A percentile compares a stretch with the other conserved stretches of the same genome.
Conservation (phyloP, 2,797 vertebrate genomes). For the Eulemur mongoz region DNA sequence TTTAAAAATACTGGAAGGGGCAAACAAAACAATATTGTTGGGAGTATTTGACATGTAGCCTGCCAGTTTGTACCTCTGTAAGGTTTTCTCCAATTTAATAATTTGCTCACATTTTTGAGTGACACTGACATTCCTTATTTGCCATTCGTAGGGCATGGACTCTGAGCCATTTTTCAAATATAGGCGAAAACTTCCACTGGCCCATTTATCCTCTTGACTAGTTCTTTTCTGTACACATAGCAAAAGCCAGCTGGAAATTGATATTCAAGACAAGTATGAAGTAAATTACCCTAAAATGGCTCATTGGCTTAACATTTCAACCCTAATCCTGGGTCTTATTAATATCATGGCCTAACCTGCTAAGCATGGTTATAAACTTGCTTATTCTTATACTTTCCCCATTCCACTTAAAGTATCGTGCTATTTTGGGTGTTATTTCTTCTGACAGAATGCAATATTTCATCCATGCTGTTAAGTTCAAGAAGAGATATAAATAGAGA, state of each 20-base stretch:
- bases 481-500: constrained; percentile 48
- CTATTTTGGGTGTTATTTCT: constrained; percentile 42
- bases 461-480: constrained; percentile 40
- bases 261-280: neutral
- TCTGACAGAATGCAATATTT: constrained; percentile 42
- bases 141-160: neutral
- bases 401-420: neutral
- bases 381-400: neutral
- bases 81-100: constrained; percentile 17
- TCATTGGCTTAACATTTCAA: constrained; percentile 1
- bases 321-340: neutral
- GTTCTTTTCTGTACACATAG: neutral
- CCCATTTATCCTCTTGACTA: neutral
- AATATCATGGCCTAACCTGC: neutral
- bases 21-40: neutral
- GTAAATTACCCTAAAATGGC: neutral
- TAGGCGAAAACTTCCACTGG: neutral
- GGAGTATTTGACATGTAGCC: neutral
- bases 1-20: neutral
- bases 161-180: neutral
- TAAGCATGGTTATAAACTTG: neutral
- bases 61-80: neutral
- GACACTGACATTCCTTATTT: neutral
- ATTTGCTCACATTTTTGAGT: constrained; percentile 12
- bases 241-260: neutral